phyloP scores from a whole-genome alignment of 2,888 invertebrate species.

The Tenthredo notha region DNA sequence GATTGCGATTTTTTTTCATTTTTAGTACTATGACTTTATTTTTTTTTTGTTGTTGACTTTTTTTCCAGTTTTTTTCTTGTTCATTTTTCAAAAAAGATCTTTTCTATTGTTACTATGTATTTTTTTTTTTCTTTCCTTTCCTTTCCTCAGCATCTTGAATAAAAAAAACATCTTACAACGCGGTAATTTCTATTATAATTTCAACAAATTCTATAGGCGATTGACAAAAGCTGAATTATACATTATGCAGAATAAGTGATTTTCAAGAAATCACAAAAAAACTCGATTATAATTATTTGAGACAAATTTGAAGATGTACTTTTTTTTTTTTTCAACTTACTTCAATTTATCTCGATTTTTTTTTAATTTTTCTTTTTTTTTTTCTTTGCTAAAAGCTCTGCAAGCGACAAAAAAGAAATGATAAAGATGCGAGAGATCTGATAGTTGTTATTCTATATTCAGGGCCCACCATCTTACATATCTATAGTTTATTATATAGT shows the following conservation, averaged over 20 bases:
- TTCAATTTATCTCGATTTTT: background rate
- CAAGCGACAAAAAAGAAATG: background rate
- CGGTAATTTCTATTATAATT: background rate
- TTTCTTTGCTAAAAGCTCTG: background rate
- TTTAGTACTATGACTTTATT: too few species aligned
- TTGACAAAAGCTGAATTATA: background rate
- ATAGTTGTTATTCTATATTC: background rate
- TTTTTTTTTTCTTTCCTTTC: conserved; percentile 14
- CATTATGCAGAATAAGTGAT: background rate
- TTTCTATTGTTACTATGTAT: background rate
- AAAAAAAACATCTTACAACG: background rate
- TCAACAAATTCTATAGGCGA: background rate
- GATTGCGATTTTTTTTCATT: background rate
- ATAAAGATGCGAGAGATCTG: conserved; percentile 7
- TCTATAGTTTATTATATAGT: conserved; percentile 77
- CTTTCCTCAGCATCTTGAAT: background rate
- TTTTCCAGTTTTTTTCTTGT: background rate
- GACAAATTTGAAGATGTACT: background rate
- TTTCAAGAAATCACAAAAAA: background rate
- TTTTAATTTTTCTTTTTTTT: background rate
- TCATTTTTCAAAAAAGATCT: conserved; percentile 39
- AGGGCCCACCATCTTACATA: conserved; percentile 72
- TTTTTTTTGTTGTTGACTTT: conserved; percentile 13
- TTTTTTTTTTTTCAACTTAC: background rate
- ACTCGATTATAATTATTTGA: background rate